Evolutionary conservation across 1,140 invertebrate genomes (phyloP).

Genomic region (Drosophila pandora): DNA sequence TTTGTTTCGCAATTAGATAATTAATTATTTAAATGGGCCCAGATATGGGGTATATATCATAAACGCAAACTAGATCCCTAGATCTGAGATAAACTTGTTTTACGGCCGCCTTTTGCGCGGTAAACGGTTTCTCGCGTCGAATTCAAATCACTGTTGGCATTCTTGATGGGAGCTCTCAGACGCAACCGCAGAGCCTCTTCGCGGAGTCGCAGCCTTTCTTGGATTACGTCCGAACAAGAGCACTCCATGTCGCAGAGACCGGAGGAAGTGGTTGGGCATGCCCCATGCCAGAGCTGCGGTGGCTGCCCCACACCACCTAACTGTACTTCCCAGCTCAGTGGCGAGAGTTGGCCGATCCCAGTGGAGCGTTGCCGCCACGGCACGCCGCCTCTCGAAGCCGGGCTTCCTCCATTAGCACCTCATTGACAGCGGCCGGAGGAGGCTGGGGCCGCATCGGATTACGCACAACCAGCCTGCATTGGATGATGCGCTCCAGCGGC

Average conservation of each 20-base stretch:
- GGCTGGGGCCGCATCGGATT: constrained; percentile 47
- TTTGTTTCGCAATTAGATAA: constrained; percentile 58
- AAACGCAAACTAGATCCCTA: constrained; percentile 10
- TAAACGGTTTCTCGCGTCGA: constrained; percentile 18
- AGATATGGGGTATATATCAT: constrained; percentile 13
- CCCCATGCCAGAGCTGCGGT: constrained; percentile 35
- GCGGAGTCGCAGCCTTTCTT: constrained; percentile 13
- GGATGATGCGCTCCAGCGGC: constrained; percentile 59
- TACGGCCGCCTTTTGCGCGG: neutral
- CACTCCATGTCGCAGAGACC: neutral
- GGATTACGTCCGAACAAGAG: constrained; percentile 29
- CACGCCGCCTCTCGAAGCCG: constrained; percentile 31
- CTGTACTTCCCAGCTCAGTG: constrained; percentile 60
- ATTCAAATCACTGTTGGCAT: neutral
- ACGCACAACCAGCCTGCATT: constrained; percentile 37
- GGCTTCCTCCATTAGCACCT: constrained; percentile 68
- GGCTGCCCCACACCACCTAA: constrained; percentile 39
- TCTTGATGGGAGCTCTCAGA: neutral
- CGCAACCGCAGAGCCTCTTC: constrained; percentile 10
- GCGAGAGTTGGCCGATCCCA: constrained; percentile 10
- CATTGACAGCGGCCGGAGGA: constrained; percentile 50
- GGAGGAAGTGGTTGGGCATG: constrained; percentile 31
- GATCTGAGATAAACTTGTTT: constrained; percentile 9
- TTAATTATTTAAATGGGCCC: constrained; percentile 55
- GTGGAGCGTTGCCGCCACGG: constrained; percentile 46